These are phyloP conservation scores for Liolophura sinensis DNA, from an alignment of 1,140 invertebrate genomes.

Conservation along the genomic window DNA sequence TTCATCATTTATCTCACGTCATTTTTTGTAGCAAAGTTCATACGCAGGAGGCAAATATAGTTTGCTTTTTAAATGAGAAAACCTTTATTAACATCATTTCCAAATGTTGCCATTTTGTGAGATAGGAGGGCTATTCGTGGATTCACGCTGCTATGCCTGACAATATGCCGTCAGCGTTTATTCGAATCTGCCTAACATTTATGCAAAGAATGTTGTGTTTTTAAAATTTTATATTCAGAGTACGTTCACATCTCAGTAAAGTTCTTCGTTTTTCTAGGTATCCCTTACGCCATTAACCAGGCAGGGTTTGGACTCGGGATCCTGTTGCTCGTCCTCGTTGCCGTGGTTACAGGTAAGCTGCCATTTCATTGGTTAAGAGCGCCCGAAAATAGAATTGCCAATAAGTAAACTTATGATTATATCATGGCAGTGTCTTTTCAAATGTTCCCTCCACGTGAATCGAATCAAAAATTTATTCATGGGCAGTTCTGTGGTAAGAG, in stretches of 20 bases:
- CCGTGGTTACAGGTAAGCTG: conserved; percentile 68
- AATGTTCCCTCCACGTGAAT: too few species aligned
- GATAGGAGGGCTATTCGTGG: too few species aligned
- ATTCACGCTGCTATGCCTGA: too few species aligned
- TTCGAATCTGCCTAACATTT: not conserved
- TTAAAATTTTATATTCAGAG: not conserved
- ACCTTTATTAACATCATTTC: too few species aligned
- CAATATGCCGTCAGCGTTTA: too few species aligned
- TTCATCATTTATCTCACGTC: not conserved
- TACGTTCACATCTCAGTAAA: not conserved
- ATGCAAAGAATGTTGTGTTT: too few species aligned
- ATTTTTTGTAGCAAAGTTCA: not conserved
- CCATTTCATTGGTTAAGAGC: not conserved
- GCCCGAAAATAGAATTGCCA: not conserved
- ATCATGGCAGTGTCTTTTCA: too few species aligned
- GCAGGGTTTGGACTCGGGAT: conserved; percentile 81
- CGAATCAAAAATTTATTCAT: too few species aligned
- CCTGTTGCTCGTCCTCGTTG: conserved; percentile 73
- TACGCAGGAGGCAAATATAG: not conserved
- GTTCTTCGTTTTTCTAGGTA: conserved; percentile 61
- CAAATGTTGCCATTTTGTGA: too few species aligned
- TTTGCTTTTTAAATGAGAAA: too few species aligned
- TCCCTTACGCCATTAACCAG: conserved; percentile 80
- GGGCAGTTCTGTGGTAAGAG: too few species aligned
- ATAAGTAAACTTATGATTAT: not conserved